phyloP scores from a whole-genome alignment of 2,113 vertebrate species.

The Pelecanoides urinatrix region DNA sequence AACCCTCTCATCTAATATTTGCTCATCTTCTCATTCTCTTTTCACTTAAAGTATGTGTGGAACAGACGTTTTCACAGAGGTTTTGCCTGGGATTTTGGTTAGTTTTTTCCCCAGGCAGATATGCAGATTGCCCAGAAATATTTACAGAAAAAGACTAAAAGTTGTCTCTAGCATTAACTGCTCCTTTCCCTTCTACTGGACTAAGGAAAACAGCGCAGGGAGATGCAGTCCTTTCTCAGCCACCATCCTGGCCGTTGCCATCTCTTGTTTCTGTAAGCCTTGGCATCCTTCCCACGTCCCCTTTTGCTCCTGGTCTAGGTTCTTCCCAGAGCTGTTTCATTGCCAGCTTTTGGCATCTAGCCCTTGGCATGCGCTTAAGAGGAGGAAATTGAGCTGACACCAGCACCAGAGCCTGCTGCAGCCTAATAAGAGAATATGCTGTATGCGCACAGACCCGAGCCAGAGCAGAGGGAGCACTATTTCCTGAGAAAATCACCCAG shows the following conservation, averaged over 20 bases:
- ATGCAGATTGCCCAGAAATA: background rate
- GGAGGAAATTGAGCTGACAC: slow-evolving; percentile 30
- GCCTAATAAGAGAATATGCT: background rate
- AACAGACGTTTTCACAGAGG: background rate
- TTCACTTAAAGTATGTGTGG: background rate
- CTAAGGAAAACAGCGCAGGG: background rate
- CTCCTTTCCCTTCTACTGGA: background rate
- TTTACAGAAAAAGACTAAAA: background rate
- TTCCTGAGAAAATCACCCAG: background rate
- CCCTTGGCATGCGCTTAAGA: background rate
- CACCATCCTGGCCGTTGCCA: background rate
- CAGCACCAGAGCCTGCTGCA: slow-evolving; percentile 9
- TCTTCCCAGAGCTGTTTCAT: background rate
- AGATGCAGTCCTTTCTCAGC: background rate
- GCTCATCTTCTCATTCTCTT: background rate
- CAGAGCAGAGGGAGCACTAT: background rate
- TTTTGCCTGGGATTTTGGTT: background rate
- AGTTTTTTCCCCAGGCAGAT: background rate
- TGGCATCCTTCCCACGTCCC: background rate
- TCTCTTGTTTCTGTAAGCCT: background rate
- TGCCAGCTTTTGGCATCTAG: background rate
- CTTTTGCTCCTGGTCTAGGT: background rate
- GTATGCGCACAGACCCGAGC: background rate
- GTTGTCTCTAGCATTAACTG: background rate
- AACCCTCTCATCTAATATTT: background rate